A percentile compares a stretch with the other conserved stretches of the same genome.
These are phyloP conservation scores for Herminia tarsipennalis DNA, from an alignment of 2,888 invertebrate genomes.

Conservation along the genomic window DNA sequence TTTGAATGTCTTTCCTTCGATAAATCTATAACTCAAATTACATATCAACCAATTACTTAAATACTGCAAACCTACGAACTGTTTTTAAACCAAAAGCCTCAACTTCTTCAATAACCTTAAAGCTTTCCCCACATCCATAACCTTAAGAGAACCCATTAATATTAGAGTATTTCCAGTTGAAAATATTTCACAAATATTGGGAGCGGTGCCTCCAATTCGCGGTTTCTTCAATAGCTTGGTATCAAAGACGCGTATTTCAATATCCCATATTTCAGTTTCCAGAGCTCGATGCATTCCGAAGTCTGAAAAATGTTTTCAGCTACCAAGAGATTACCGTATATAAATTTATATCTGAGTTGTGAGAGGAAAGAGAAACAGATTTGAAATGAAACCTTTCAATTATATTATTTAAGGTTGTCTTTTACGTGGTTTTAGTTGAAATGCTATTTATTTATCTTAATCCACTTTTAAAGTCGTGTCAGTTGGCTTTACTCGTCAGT, in stretches of 20 bases:
- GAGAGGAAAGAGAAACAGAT: slow-evolving; percentile 19
- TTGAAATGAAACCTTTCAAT: too few relatives aligned
- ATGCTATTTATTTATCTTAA: not conserved
- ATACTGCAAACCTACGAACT: not conserved
- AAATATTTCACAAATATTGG: slow-evolving; percentile 63
- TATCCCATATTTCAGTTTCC: slow-evolving; percentile 45
- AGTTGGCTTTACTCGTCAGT: too few relatives aligned
- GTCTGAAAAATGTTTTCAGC: slow-evolving; percentile 51
- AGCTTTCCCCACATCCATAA: slow-evolving; percentile 19
- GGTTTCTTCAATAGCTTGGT: slow-evolving; percentile 45
- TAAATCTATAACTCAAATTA: too few relatives aligned
- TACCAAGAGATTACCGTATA: slow-evolving; percentile 42
- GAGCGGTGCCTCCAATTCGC: slow-evolving; percentile 48
- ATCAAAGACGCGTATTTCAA: slow-evolving; percentile 54
- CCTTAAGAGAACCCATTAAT: slow-evolving; percentile 56
- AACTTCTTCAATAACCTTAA: slow-evolving; percentile 17
- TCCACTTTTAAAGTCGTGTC: too few relatives aligned
- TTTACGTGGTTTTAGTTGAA: not conserved
- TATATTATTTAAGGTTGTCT: too few relatives aligned
- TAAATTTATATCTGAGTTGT: slow-evolving; percentile 21
- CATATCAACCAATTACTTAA: too few relatives aligned
- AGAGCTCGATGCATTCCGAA: slow-evolving; percentile 29
- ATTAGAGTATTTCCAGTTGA: slow-evolving; percentile 44
- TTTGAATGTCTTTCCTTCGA: too few relatives aligned
- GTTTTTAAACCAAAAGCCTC: not conserved